Base-by-base conservation (phyloP, 1,140 invertebrate species). In the Bradynema listronoti region DNA sequence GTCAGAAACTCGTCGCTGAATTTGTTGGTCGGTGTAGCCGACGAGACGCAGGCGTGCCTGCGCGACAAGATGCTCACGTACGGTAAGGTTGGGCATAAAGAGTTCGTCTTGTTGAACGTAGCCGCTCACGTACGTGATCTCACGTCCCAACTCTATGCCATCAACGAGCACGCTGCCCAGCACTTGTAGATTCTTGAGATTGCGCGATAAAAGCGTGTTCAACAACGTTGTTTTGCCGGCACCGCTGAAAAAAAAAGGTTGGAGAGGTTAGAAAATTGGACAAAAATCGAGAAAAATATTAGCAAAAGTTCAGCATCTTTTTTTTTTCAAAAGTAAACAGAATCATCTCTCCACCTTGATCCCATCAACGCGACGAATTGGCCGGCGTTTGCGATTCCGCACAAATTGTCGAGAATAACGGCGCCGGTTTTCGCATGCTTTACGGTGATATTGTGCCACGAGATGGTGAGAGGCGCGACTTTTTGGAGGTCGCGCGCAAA, bases 61-160 rank as follows among this genome's bases (percentile, higher is more conserved):
- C 62, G 83, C 82, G 32, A 69, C 74, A 5, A 84, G 73, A 64
- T 83, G 83, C 69, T 84, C 83, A 51, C 76, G 73, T 16, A 84
- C 82, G 1, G 83, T 84, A 16, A 84, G 69, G 1, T 81, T 82
- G 11, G 77, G 78, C 19, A 83, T 78, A 71, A 84, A 84, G 22
- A 84, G 65, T 63, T 84, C 83, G 60, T 84, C 81, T 66, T 84
- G 83, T 58, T 83, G 82, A 9, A 84, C 82, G 65, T 83, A 84
- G 80, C 82, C 73, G 49, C 71, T 75, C 16, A 84, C 69, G 36
- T 76, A 72, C 9, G 78, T 75, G 63, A 83, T 82, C 39, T 61
- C 34, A 24, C 36, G n/a, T 27, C 64, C 41, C 42, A 77, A 45
- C 36, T 66, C 50, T 14, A 46, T 22, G 41, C 77, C 77, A 56